Evolutionary conservation across 2,888 invertebrate species (phyloP).

Genomic region (Ctena decussata): DNA sequence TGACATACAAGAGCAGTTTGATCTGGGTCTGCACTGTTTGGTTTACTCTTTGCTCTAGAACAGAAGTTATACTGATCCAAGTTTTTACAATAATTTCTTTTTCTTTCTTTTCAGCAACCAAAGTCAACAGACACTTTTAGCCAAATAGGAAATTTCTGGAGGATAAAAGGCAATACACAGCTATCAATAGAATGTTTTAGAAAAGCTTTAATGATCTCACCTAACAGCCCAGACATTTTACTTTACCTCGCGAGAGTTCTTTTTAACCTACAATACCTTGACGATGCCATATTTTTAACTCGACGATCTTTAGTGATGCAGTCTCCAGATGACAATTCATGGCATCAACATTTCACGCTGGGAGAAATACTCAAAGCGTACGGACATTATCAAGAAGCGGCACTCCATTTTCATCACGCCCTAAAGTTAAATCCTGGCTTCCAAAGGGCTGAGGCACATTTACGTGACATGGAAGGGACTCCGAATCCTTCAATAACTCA

Average conservation of each 20-base stretch:
- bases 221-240: conserved; percentile 95
- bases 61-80: too few species aligned
- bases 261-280: conserved; percentile 95
- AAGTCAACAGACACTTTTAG: conserved; percentile 94
- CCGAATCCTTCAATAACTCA: conserved; percentile 94
- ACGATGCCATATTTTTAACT: conserved; percentile 96
- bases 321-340: conserved; percentile 94
- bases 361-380: conserved; percentile 97
- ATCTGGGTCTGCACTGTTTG: too few species aligned
- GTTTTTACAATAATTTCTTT: not conserved
- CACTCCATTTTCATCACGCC: conserved; percentile 93
- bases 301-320: conserved; percentile 94
- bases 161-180: conserved; percentile 95
- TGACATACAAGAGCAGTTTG: too few species aligned
- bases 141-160: conserved; percentile 97
- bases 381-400: conserved; percentile 95
- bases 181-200: conserved; percentile 96
- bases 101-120: conserved; percentile 80
- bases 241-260: conserved; percentile 94
- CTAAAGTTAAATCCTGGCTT: conserved; percentile 95
- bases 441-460: conserved; percentile 92
- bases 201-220: conserved; percentile 93
- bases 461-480: conserved; percentile 93
- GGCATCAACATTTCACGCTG: conserved; percentile 96
- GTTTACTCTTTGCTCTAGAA: too few species aligned